phyloP scores from a whole-genome alignment of 2,797 vertebrate genomes.

The Sebastes umbrosus region DNA sequence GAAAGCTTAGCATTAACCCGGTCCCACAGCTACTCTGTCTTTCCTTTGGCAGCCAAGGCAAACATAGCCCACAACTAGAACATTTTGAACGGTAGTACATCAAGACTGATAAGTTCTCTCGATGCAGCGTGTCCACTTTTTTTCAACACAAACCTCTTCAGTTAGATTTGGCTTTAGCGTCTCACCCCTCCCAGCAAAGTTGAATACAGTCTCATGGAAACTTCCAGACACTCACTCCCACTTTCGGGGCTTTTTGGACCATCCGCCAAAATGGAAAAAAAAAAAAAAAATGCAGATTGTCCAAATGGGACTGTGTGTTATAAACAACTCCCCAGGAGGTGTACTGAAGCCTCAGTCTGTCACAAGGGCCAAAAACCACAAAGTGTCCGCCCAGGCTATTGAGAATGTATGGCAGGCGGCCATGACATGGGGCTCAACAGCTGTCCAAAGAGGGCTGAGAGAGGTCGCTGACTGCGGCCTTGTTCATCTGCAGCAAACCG shows the following conservation, averaged over 20 bases:
- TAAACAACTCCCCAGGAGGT: slow-evolving; percentile 58
- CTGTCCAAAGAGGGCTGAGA: slow-evolving; percentile 62
- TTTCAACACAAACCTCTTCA: neutral
- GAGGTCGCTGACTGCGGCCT: slow-evolving; percentile 57
- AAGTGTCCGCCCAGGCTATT: slow-evolving; percentile 50
- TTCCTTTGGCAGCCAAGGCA: slow-evolving; percentile 47
- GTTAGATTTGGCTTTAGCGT: slow-evolving; percentile 18
- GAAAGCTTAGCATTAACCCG: slow-evolving; percentile 61
- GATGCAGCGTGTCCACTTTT: neutral
- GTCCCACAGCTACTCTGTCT: slow-evolving; percentile 60
- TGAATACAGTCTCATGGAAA: slow-evolving; percentile 39
- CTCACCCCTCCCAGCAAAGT: neutral
- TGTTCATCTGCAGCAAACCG: slow-evolving; percentile 44
- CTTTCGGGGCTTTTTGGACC: slow-evolving; percentile 23
- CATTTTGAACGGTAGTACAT: slow-evolving; percentile 45
- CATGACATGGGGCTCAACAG: slow-evolving; percentile 63
- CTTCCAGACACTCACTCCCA: slow-evolving; percentile 29
- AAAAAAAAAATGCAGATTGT: slow-evolving; percentile 35
- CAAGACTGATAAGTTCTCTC: slow-evolving; percentile 33
- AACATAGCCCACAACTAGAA: slow-evolving; percentile 49
- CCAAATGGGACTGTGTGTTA: slow-evolving; percentile 58
- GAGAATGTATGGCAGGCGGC: slow-evolving; percentile 58
- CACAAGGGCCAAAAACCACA: slow-evolving; percentile 58
- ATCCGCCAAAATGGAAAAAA: slow-evolving; percentile 5
- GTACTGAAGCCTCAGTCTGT: slow-evolving; percentile 41